Conservation (phyloP, 2,113 vertebrate species). For the Cephalopholis sonnerati region DNA sequence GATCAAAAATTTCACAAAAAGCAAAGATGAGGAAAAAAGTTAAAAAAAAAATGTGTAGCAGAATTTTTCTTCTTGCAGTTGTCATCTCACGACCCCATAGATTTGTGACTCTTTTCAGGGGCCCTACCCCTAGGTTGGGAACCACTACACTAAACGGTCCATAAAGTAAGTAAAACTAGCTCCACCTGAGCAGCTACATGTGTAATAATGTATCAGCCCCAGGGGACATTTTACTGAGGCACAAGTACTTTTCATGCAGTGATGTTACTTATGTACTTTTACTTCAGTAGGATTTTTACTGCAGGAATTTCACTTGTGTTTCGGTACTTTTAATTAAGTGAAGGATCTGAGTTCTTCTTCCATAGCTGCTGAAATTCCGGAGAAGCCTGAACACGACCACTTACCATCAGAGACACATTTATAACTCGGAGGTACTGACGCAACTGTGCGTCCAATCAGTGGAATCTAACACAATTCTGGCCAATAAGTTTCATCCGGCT, state of each 20-base stretch:
- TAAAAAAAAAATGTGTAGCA: too few relatives aligned
- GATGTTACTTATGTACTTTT: background rate
- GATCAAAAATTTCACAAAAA: too few relatives aligned
- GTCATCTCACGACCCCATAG: too few relatives aligned
- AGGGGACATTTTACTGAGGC: background rate
- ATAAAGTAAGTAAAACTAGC: too few relatives aligned
- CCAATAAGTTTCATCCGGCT: constrained; percentile 40
- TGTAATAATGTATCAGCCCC: background rate
- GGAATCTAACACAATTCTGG: constrained; percentile 29
- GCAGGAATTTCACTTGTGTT: background rate
- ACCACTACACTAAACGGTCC: too few relatives aligned
- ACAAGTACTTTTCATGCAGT: too few relatives aligned
- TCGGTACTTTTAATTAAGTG: background rate
- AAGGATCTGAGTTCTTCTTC: background rate
- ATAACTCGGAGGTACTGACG: constrained; percentile 6
- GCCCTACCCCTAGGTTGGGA: too few relatives aligned
- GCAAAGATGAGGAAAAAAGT: too few relatives aligned
- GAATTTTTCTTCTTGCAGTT: too few relatives aligned
- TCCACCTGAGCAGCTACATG: too few relatives aligned
- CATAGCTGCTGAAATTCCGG: background rate
- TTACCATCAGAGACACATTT: constrained; percentile 8
- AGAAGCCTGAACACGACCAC: background rate
- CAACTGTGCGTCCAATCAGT: constrained; percentile 9
- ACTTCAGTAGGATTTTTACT: background rate
- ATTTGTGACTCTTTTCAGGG: too few relatives aligned